Evolutionary conservation across 2,113 vertebrate species (phyloP).

Genomic region (Rhynchomys soricoides): DNA sequence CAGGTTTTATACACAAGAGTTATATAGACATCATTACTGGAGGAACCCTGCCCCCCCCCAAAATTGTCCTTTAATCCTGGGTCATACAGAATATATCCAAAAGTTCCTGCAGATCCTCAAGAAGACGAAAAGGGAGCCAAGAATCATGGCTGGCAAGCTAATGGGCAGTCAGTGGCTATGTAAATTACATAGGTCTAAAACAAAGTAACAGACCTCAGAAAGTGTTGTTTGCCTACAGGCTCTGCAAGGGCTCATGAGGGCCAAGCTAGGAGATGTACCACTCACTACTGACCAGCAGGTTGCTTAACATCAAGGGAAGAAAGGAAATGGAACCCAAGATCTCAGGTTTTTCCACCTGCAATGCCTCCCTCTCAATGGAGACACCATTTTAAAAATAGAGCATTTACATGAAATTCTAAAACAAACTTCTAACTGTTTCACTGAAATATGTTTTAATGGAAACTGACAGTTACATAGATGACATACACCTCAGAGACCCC

Average conservation of each 20-base stretch:
- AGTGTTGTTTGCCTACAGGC: not conserved
- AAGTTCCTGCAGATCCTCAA: not conserved
- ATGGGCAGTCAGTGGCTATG: not conserved
- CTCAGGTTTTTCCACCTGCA: not conserved
- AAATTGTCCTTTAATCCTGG: not conserved
- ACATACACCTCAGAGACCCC: not conserved
- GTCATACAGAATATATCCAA: not conserved
- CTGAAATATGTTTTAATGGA: conserved; percentile 37
- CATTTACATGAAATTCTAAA: not conserved
- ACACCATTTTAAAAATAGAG: not conserved
- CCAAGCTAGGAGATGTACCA: not conserved
- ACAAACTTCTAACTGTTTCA: conserved; percentile 28
- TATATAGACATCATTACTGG: not conserved
- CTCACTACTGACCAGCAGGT: not conserved
- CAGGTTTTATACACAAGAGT: not conserved
- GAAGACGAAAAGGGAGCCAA: not conserved
- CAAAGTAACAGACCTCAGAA: conserved; percentile 53
- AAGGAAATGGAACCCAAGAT: not conserved
- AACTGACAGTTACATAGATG: not conserved
- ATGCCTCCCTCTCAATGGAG: not conserved
- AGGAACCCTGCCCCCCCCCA: not conserved
- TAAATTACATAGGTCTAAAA: not conserved
- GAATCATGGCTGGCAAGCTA: not conserved
- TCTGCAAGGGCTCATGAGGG: not conserved
- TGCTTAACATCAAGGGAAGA: conserved; percentile 8